Percentiles rank a stretch among this genome's conserved stretches.
phyloP scores from a whole-genome alignment of 2,797 vertebrate genomes.

The Jordanella pulchra region DNA sequence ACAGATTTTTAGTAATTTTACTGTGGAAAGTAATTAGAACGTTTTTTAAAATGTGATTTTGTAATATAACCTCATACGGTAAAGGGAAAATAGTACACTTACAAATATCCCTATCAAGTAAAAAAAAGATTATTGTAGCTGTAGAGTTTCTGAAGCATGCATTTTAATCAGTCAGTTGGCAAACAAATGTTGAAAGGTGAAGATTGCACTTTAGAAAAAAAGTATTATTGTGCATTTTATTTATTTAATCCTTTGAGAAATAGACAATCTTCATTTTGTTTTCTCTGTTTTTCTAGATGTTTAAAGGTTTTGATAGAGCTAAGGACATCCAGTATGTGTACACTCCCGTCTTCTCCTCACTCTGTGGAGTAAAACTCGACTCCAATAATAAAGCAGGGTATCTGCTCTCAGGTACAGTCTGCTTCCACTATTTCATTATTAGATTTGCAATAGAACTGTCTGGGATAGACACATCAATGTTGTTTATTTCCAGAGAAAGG shows the following conservation, averaged over 20 bases:
- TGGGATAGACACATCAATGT: no score
- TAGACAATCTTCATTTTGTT: background rate
- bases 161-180: background rate
- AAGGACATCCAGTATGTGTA: conserved; percentile 91
- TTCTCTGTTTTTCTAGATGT: conserved; percentile 82
- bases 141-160: background rate
- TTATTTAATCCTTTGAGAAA: background rate
- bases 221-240: background rate
- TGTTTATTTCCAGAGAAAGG: background rate
- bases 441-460: background rate
- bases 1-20: no score
- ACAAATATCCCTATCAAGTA: background rate
- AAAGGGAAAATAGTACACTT: background rate
- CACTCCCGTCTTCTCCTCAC: conserved; percentile 87
- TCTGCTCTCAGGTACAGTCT: conserved; percentile 88
- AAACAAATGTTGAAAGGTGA: background rate
- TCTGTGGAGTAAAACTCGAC: conserved; percentile 90
- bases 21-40: background rate
- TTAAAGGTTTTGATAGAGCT: conserved; percentile 92
- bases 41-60: no score
- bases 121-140: no score
- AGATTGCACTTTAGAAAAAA: background rate
- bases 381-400: conserved; percentile 91
- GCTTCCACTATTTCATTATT: background rate
- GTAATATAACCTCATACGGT: no score